Evolutionary conservation across 2,797 vertebrate genomes (phyloP), one percentile per base, ranked within the genome.

Genomic region (Tinamus major): DNA sequence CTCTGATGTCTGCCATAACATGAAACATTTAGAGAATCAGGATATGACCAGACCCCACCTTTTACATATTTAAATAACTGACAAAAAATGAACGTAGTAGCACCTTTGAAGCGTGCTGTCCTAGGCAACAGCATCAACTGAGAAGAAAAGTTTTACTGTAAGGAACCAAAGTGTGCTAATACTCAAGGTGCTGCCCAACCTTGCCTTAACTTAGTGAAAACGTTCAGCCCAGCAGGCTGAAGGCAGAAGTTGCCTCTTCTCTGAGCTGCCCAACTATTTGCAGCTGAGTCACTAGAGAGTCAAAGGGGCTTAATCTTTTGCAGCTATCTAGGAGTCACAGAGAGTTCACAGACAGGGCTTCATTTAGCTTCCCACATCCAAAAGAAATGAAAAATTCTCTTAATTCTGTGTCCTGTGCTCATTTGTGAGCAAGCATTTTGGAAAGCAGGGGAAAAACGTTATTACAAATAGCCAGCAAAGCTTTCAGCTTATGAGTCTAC

Each of bases 401-500:
- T 23, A 59, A 67, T 79, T 89, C 55, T 72, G 35, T 8, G 35
- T 69, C 19, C 46, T 87, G 75, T 42, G 87, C 81, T 1, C 9
- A 91, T 92, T 87, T 69, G 67, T 39, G 33, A 85, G 49, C 24
- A 65, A 53, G 61, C 65, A 17, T 72, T 89, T 89, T 80, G 67
- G 87, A 90, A 76, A 44, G 78, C 84, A 86, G 26, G 46, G 55
- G 91, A 53, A 87, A 90, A 94, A 85, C 39, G 63, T n/a, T 46
- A 69, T 55, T 65, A 85, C 61, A 92, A 89, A 94, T 37, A 71
- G 75, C 64, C 92, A 90, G 49, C 18, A 93, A 93, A 93, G 55
- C 33, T 90, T 96, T 88, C 27, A 59, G 82, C 79, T 94, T 86
- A 93, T 87, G 83, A 92, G 84, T 68, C 85, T 86, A 95, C 70